Conservation (phyloP, 1,140 invertebrate species). For the Solenopsis fugax region DNA sequence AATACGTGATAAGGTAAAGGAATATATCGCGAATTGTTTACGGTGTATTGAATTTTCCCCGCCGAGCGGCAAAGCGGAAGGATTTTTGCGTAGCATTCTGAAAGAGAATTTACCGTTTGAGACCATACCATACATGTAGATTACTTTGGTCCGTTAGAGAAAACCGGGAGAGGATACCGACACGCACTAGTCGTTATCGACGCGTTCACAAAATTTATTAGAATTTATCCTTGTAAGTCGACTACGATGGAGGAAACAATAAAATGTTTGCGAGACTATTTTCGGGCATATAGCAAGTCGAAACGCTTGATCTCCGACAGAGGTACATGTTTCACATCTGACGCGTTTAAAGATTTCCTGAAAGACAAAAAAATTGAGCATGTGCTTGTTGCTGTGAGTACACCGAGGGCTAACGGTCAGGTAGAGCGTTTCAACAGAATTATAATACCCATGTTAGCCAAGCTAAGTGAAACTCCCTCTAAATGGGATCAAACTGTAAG, state of each 20-base stretch:
- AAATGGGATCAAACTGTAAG: background rate
- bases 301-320: background rate
- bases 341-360: background rate
- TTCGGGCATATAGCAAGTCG: no score
- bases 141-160: background rate
- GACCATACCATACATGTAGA: background rate
- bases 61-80: no score
- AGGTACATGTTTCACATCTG: conserved; percentile 7
- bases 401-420: background rate
- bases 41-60: no score
- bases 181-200: no score
- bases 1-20: no score
- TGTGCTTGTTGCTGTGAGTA: background rate
- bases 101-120: background rate
- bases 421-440: background rate
- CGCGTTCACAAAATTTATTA: no score
- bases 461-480: background rate
- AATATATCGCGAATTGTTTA: no score
- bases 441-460: background rate
- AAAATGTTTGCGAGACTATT: no score
- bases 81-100: background rate
- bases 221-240: no score
- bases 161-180: background rate
- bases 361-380: background rate
- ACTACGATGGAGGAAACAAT: no score